A percentile compares a stretch with the other conserved stretches of the same genome.
These are phyloP conservation scores for Axinella damicornis DNA, from an alignment of 37 sponge, comb jelly and placozoan species.

Conservation along the genomic window DNA sequence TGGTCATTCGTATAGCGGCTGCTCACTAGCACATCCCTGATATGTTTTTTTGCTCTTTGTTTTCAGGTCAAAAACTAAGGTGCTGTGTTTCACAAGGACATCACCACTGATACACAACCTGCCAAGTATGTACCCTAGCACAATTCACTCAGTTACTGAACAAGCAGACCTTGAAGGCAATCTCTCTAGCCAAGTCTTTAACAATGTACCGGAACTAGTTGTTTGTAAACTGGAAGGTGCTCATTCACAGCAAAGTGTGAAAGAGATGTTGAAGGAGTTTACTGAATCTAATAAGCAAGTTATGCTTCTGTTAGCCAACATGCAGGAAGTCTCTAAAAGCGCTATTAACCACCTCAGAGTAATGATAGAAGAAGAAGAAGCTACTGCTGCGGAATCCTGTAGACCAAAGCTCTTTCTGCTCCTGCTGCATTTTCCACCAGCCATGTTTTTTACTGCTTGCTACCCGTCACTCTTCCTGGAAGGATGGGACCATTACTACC, in stretches of 20 bases:
- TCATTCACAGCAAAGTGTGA: slow-evolving; percentile 18
- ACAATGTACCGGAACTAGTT: background rate
- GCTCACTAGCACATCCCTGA: too few species aligned
- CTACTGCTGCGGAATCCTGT: background rate
- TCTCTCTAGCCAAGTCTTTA: background rate
- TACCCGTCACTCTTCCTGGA: slow-evolving; percentile 81
- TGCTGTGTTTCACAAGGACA: slow-evolving; percentile 72
- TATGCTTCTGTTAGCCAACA: background rate
- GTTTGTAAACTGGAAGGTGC: slow-evolving; percentile 35
- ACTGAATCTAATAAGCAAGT: background rate
- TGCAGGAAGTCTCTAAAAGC: slow-evolving; percentile 19
- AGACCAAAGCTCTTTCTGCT: slow-evolving; percentile 47
- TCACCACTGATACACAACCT: slow-evolving; percentile 60
- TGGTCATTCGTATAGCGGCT: too few species aligned
- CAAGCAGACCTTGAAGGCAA: too few species aligned
- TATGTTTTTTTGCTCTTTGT: too few species aligned
- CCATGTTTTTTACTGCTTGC: slow-evolving; percentile 59
- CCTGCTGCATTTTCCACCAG: slow-evolving; percentile 73
- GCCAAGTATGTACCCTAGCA: slow-evolving; percentile 30
- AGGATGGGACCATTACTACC: slow-evolving; percentile 88
- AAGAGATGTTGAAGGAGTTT: slow-evolving; percentile 6
- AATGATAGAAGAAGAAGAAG: slow-evolving; percentile 71
- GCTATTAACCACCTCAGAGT: slow-evolving; percentile 63
- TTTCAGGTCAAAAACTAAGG: slow-evolving; percentile 16
- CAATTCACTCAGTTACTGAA: background rate